These are phyloP conservation scores for Euschistus heros DNA, from an alignment of 1,140 invertebrate species.

Conservation along the genomic window DNA sequence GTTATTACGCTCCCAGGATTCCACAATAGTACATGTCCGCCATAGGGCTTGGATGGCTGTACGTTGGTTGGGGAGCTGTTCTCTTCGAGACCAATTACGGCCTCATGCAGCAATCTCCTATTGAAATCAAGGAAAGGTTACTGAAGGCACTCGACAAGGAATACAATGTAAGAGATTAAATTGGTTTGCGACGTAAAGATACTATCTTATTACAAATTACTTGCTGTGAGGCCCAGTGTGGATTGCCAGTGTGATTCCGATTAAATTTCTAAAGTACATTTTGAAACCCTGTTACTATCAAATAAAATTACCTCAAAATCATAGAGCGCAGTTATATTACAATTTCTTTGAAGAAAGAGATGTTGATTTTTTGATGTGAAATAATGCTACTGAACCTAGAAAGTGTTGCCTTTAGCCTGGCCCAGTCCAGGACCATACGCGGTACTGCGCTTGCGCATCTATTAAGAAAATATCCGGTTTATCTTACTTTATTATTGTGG, in stretches of 20 bases:
- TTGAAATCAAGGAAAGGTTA: slow-evolving; percentile 50
- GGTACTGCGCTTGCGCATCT: slow-evolving; percentile 33
- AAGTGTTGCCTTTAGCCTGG: slow-evolving; percentile 31
- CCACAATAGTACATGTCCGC: slow-evolving; percentile 37
- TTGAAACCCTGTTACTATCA: neutral
- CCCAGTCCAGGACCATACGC: slow-evolving; percentile 31
- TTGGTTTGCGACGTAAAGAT: slow-evolving; percentile 10
- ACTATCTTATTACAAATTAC: slow-evolving; percentile 4
- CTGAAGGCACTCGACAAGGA: slow-evolving; percentile 48
- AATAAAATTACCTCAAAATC: slow-evolving; percentile 17
- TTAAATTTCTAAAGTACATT: neutral
- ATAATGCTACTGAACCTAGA: slow-evolving; percentile 30
- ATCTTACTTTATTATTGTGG: slow-evolving; percentile 16
- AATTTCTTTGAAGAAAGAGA: slow-evolving; percentile 6
- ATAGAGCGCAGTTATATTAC: neutral
- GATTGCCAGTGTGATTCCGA: slow-evolving; percentile 28
- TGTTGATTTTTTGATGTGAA: slow-evolving; percentile 29
- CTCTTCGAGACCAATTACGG: slow-evolving; percentile 36
- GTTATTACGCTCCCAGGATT: slow-evolving; percentile 35
- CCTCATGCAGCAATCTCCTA: slow-evolving; percentile 46
- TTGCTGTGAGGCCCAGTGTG: slow-evolving; percentile 29
- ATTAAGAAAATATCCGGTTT: slow-evolving; percentile 24
- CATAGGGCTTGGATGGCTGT: slow-evolving; percentile 37
- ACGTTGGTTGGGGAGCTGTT: slow-evolving; percentile 35
- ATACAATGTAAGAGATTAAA: slow-evolving; percentile 46